Conservation (phyloP, 92 coral and sea anemone genomes). For the Palythoa grandiflora region DNA sequence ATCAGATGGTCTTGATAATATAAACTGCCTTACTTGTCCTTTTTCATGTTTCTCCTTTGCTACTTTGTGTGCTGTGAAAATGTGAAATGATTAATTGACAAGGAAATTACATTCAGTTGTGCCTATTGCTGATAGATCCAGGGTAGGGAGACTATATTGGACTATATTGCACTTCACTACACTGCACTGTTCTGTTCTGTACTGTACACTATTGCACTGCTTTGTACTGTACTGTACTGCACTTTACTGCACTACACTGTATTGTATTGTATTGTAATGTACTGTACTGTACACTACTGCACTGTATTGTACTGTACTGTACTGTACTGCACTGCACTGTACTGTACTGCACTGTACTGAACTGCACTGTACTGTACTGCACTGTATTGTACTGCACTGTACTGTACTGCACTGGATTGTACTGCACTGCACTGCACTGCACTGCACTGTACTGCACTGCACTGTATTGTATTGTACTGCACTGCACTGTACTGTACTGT, state of each 20-base stretch:
- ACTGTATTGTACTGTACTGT: neutral
- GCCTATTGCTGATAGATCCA: neutral
- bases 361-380: too few species aligned
- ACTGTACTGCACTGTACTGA: neutral
- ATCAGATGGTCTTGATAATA: neutral
- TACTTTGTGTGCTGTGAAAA: neutral
- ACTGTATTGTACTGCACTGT: too few species aligned
- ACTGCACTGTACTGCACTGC: too few species aligned
- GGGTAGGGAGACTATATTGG: neutral
- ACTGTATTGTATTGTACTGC: too few species aligned
- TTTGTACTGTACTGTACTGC: neutral
- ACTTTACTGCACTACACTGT: neutral
- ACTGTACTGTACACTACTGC: neutral
- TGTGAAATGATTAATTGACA: neutral
- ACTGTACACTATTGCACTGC: neutral
- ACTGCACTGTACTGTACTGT: too few species aligned
- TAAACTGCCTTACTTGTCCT: conserved; percentile 22
- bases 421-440: too few species aligned
- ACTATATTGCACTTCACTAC: too few species aligned
- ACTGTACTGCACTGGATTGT: too few species aligned
- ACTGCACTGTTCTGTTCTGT: neutral
- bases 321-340: neutral
- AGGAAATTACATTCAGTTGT: neutral
- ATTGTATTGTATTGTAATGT: neutral
- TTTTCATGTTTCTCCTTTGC: neutral